These are phyloP conservation scores for Thrips palmi DNA, from an alignment of 1,140 invertebrate genomes.

Conservation along the genomic window DNA sequence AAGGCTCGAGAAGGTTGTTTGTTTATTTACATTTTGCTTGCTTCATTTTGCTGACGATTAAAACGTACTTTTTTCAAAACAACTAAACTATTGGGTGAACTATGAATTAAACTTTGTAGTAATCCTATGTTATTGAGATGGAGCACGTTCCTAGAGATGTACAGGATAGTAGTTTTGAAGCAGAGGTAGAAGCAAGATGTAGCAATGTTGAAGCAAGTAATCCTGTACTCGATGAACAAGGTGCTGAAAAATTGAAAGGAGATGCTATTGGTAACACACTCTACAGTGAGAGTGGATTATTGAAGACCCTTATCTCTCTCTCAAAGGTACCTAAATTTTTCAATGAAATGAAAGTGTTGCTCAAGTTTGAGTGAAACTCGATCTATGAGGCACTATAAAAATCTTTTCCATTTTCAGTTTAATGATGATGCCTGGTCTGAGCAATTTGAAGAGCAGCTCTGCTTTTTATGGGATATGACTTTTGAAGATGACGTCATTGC, in stretches of 20 bases:
- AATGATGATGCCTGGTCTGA: conserved; percentile 29
- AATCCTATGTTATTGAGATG: too few species aligned
- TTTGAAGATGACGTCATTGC: conserved; percentile 44
- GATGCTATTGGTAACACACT: conserved; percentile 55
- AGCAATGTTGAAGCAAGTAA: not conserved
- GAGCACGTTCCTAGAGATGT: too few species aligned
- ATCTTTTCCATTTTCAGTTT: conserved; percentile 7
- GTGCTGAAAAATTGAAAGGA: conserved; percentile 35
- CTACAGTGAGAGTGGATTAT: conserved; percentile 51
- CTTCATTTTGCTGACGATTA: too few species aligned
- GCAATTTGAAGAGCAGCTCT: conserved; percentile 44
- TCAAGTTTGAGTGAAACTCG: not conserved
- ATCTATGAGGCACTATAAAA: not conserved
- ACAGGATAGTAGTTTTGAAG: too few species aligned
- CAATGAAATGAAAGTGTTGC: too few species aligned
- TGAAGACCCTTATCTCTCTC: conserved; percentile 36
- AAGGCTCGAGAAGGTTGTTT: too few species aligned
- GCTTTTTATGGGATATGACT: conserved; percentile 61
- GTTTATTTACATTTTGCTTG: too few species aligned
- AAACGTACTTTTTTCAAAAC: too few species aligned
- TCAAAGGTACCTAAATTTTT: too few species aligned
- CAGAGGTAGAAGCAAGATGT: not conserved
- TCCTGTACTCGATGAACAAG: conserved; percentile 23
- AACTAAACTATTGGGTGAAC: too few species aligned
- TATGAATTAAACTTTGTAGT: too few species aligned